These are phyloP conservation scores for Ramphastos sulfuratus DNA, from an alignment of 2,113 vertebrate genomes.

Conservation along the genomic window DNA sequence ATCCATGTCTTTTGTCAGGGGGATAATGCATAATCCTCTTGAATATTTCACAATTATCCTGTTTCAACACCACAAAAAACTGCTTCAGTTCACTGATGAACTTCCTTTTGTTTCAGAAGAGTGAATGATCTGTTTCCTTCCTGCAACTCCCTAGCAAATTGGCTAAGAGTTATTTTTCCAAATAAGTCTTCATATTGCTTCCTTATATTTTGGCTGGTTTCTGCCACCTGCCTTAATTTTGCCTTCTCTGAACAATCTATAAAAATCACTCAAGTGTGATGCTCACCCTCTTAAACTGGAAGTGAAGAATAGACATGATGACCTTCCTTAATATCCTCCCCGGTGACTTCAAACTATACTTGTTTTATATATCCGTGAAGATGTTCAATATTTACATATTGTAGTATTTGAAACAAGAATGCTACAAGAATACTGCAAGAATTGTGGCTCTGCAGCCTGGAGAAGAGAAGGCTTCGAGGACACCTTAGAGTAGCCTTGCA, in stretches of 20 bases:
- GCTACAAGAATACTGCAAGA: too few relatives aligned
- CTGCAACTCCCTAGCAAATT: background rate
- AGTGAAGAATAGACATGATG: background rate
- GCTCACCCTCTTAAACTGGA: fast-evolving
- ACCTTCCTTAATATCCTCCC: background rate
- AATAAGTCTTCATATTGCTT: background rate
- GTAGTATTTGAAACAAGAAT: background rate
- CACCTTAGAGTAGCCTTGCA: too few relatives aligned
- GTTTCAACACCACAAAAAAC: background rate
- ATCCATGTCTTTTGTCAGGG: background rate
- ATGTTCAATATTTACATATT: background rate
- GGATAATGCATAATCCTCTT: background rate
- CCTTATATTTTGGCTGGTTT: background rate
- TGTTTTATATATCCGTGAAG: background rate
- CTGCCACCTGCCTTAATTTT: background rate
- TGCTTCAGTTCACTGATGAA: fast-evolving
- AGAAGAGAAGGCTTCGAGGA: too few relatives aligned
- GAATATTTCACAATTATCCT: background rate
- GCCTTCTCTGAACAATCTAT: background rate
- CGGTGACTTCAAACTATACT: background rate
- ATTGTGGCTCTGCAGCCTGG: too few relatives aligned
- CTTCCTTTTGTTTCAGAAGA: background rate
- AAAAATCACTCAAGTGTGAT: background rate
- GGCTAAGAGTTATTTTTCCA: background rate
- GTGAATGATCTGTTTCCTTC: background rate